phyloP scores from a whole-genome alignment of 1,140 invertebrate species.

The Drosophila sp. region DNA sequence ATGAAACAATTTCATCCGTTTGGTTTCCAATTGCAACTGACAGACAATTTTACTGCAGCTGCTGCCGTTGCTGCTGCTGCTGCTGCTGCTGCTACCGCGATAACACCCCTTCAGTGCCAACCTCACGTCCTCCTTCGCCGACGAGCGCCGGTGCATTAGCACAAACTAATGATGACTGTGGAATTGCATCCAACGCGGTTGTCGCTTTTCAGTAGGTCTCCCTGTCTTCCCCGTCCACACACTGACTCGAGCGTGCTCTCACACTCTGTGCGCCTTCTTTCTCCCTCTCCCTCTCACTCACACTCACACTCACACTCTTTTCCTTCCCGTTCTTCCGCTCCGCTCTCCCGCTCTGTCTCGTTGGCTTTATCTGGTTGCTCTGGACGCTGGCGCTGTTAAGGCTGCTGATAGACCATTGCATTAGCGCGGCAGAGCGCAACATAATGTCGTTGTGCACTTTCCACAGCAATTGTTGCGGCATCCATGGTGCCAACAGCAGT shows the following conservation, averaged over 20 bases:
- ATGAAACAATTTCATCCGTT: constrained; percentile 64
- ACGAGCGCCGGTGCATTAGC: constrained; percentile 54
- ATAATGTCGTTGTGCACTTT: constrained; percentile 67
- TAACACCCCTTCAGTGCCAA: constrained; percentile 29
- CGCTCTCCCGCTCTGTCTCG: not conserved
- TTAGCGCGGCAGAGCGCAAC: constrained; percentile 64
- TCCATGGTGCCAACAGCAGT: constrained; percentile 38
- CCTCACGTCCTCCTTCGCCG: not conserved
- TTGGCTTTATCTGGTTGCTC: constrained; percentile 45
- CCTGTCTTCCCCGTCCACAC: not conserved
- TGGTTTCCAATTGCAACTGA: constrained; percentile 59
- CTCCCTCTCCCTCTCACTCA: constrained; percentile 3
- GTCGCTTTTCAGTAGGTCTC: constrained; percentile 31
- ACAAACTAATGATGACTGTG: constrained; percentile 64
- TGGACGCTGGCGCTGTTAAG: constrained; percentile 50
- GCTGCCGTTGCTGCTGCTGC: constrained; percentile 10
- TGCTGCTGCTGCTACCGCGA: constrained; percentile 33
- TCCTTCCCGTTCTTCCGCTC: no score
- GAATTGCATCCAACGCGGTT: constrained; percentile 55
- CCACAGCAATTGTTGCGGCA: constrained; percentile 57
- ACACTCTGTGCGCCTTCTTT: not conserved
- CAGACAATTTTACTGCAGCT: constrained; percentile 52
- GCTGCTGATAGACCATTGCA: constrained; percentile 63
- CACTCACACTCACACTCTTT: no score
- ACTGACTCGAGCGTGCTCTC: not conserved